Conservation (phyloP, 2,797 vertebrate species). For the Euphonia xanthogaster region DNA sequence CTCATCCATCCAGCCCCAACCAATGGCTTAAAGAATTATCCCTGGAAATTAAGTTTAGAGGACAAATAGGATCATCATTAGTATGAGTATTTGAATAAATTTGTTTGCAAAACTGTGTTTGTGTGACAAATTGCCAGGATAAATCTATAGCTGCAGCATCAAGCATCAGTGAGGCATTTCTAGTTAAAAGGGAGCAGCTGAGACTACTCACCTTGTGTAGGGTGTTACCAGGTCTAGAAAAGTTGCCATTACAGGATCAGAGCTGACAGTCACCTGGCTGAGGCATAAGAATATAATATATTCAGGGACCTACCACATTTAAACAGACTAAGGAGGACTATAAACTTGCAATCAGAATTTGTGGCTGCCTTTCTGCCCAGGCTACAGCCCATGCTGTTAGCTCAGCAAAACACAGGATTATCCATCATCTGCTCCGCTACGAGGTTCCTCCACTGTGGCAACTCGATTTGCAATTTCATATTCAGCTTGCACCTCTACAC, state of each 20-base stretch:
- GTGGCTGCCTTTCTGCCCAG: background rate
- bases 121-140: background rate
- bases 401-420: background rate
- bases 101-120: background rate
- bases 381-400: background rate
- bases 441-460: background rate
- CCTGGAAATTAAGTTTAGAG: background rate
- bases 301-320: background rate
- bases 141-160: background rate
- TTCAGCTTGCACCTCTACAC: background rate
- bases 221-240: background rate
- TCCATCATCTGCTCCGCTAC: background rate
- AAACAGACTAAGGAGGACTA: background rate
- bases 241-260: background rate
- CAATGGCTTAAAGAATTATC: background rate
- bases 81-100: background rate
- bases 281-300: background rate
- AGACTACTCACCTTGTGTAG: background rate
- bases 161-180: background rate
- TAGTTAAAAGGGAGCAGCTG: background rate
- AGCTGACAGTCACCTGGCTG: background rate
- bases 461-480: background rate
- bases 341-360: background rate
- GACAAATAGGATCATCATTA: background rate
- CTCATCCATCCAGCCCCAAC: background rate